A percentile compares a stretch with the other conserved stretches of the same genome.
Conservation (phyloP, 1,140 invertebrate species). For the Drosophila lini region DNA sequence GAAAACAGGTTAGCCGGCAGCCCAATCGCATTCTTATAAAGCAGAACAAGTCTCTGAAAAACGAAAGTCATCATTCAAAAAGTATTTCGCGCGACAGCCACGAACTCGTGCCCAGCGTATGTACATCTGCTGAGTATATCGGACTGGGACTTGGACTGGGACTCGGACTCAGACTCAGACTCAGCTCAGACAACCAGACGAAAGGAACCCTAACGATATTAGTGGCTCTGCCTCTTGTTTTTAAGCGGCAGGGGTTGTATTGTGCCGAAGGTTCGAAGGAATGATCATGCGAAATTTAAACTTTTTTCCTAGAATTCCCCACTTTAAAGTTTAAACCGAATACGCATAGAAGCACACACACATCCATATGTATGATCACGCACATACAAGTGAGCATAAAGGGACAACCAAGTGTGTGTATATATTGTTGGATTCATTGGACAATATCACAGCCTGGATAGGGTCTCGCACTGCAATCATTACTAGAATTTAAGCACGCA, state of each 20-base stretch:
- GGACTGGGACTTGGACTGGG: neutral
- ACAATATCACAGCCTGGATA: neutral
- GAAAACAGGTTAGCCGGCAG: slow-evolving; percentile 69
- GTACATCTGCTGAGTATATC: slow-evolving; percentile 59
- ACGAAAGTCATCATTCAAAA: slow-evolving; percentile 71
- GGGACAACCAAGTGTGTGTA: neutral
- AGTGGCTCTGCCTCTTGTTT: slow-evolving; percentile 36
- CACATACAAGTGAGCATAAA: neutral
- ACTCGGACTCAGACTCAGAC: neutral
- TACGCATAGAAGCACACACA: slow-evolving; percentile 1
- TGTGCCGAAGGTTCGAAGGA: slow-evolving; percentile 35
- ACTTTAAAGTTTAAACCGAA: slow-evolving; percentile 22
- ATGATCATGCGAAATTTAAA: slow-evolving; percentile 72
- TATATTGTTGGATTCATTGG: neutral
- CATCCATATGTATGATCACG: too few species aligned
- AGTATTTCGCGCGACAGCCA: slow-evolving; percentile 42
- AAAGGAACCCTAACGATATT: slow-evolving; percentile 42
- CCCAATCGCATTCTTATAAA: slow-evolving; percentile 46
- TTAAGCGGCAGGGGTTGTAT: slow-evolving; percentile 33
- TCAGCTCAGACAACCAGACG: slow-evolving; percentile 5
- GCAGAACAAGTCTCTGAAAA: slow-evolving; percentile 40
- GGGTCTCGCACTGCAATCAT: neutral
- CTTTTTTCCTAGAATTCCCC: slow-evolving; percentile 68
- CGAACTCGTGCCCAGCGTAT: slow-evolving; percentile 37
- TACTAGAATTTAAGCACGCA: neutral